Evolutionary conservation across 2,797 vertebrate species (phyloP).

Genomic region (Cheirogaleus major): DNA sequence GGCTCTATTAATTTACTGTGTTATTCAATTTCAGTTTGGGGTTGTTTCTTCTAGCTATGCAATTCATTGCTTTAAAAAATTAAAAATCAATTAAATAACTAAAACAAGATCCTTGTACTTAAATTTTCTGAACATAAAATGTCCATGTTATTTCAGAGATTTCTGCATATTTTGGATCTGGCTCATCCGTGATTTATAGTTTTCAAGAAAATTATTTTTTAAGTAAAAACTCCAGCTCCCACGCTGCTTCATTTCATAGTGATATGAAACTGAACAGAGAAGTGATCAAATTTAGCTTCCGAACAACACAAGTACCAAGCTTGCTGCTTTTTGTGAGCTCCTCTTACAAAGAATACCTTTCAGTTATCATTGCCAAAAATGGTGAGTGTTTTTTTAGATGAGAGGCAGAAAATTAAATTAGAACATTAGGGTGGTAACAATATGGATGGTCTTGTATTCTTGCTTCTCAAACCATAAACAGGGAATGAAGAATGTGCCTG

Average conservation of each 20-base stretch:
- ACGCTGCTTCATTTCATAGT: conserved; percentile 88
- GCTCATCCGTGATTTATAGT: conserved; percentile 90
- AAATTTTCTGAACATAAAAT: conserved; percentile 53
- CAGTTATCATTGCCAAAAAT: conserved; percentile 91
- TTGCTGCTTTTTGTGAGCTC: conserved; percentile 91
- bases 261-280: conserved; percentile 90
- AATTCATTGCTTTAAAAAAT: neutral
- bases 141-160: conserved; percentile 88
- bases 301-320: conserved; percentile 90
- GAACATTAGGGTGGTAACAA: neutral
- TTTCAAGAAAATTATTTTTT: conserved; percentile 91
- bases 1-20: neutral
- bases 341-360: conserved; percentile 91
- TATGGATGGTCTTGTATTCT: neutral
- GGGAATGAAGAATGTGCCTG: neutral
- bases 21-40: neutral
- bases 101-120: neutral
- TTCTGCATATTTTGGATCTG: conserved; percentile 92
- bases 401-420: neutral
- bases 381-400: conserved; percentile 86
- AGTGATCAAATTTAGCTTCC: conserved; percentile 90
- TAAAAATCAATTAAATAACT: neutral
- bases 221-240: conserved; percentile 88
- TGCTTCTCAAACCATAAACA: neutral
- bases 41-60: neutral